phyloP scores from a whole-genome alignment of 2,113 vertebrate genomes.

The Nipponia nippon region DNA sequence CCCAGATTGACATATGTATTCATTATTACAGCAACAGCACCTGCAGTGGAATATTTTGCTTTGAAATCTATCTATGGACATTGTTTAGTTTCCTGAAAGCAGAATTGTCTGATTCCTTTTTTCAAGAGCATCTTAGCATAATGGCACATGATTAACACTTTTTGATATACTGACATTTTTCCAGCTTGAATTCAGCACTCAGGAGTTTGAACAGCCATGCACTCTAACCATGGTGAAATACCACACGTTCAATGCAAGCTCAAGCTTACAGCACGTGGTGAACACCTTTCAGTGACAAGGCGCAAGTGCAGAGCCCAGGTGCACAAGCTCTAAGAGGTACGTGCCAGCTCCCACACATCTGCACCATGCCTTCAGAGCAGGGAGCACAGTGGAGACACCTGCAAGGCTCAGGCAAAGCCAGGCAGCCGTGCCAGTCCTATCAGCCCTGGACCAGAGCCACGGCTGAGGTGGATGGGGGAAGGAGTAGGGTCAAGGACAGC shows the following conservation, averaged over 20 bases:
- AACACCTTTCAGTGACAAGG: neutral
- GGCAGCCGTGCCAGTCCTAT: fast-evolving
- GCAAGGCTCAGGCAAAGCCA: neutral
- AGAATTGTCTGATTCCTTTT: neutral
- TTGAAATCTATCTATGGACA: neutral
- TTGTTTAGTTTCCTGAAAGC: neutral
- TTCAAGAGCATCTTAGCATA: neutral
- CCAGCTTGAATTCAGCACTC: neutral
- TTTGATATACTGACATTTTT: neutral
- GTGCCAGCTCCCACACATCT: neutral
- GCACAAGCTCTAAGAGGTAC: neutral
- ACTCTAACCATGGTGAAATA: neutral
- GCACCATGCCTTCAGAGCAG: neutral
- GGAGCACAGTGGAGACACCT: neutral
- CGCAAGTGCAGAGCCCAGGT: neutral
- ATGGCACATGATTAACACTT: neutral
- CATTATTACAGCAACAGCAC: neutral
- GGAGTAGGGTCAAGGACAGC: neutral
- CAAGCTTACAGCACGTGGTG: fast-evolving
- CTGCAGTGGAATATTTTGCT: neutral
- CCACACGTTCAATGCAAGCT: fast-evolving
- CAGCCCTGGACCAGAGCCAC: neutral
- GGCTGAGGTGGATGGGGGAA: fast-evolving
- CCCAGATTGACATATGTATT: neutral
- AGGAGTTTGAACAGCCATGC: neutral